Percentiles rank a stretch among this genome's conserved stretches.
phyloP scores from a whole-genome alignment of 2,888 invertebrate species.

The Resseliella maxima region DNA sequence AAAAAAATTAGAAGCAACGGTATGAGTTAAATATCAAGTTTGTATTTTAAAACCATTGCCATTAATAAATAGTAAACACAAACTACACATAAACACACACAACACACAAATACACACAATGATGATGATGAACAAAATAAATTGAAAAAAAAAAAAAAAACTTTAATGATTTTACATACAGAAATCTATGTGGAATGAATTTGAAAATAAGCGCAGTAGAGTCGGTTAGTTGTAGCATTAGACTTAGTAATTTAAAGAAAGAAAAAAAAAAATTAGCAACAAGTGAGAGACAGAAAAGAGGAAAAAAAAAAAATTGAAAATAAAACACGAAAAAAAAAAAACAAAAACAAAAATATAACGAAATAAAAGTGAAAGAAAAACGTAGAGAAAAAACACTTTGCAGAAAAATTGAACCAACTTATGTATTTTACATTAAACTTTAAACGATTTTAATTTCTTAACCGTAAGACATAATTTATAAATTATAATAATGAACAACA shows the following conservation, averaged over 20 bases:
- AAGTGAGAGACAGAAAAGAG: background rate
- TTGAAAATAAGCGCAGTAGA: slow-evolving; percentile 53
- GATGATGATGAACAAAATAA: background rate
- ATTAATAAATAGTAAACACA: slow-evolving; percentile 39
- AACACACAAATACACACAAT: background rate
- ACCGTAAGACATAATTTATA: slow-evolving; percentile 43
- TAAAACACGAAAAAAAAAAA: background rate
- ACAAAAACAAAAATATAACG: background rate
- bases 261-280: background rate
- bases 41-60: slow-evolving; percentile 55
- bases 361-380: background rate
- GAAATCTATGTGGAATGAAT: background rate
- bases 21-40: slow-evolving; percentile 37
- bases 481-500: slow-evolving; percentile 32
- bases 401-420: too few species aligned
- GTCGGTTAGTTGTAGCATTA: slow-evolving; percentile 39
- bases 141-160: background rate
- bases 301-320: background rate
- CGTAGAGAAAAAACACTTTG: too few species aligned
- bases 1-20: slow-evolving; percentile 11
- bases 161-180: slow-evolving; percentile 22
- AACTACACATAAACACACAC: background rate
- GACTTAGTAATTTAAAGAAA: slow-evolving; percentile 35
- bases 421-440: slow-evolving; percentile 2
- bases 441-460: slow-evolving; percentile 49